Evolutionary conservation across 2,113 vertebrate genomes (phyloP).

Genomic region (Tamias sibiricus): DNA sequence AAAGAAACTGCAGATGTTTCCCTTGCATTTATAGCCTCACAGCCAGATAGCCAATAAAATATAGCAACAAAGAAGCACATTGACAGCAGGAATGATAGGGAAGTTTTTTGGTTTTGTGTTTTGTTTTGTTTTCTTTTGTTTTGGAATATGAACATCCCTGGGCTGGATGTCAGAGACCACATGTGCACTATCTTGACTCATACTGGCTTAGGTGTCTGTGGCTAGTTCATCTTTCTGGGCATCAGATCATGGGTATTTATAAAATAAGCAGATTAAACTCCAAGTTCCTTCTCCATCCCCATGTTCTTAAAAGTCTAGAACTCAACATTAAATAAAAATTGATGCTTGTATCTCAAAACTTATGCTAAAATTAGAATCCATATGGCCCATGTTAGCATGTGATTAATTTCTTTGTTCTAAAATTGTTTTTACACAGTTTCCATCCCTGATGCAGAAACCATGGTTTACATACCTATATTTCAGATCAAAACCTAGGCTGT

Average conservation of each 20-base stretch:
- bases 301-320: not conserved
- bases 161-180: not conserved
- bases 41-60: slow-evolving; percentile 47
- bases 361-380: slow-evolving; percentile 21
- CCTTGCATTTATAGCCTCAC: not conserved
- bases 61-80: not conserved
- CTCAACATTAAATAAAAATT: slow-evolving; percentile 15
- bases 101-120: not conserved
- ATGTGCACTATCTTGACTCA: not conserved
- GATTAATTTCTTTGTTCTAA: slow-evolving; percentile 5
- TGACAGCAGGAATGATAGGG: not conserved
- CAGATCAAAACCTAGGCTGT: not conserved
- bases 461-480: slow-evolving; percentile 8
- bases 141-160: not conserved
- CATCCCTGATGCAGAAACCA: not conserved
- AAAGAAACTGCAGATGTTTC: slow-evolving; percentile 38
- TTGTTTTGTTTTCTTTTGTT: too few species aligned
- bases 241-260: not conserved
- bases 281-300: not conserved
- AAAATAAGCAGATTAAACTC: not conserved
- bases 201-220: not conserved
- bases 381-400: not conserved
- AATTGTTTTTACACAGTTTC: not conserved
- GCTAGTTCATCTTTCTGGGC: not conserved
- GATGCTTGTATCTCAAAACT: not conserved